A percentile compares a stretch with the other conserved stretches of the same genome.
Conservation (phyloP, 2,888 invertebrate genomes). For the Brachynemurus nebulosus region DNA sequence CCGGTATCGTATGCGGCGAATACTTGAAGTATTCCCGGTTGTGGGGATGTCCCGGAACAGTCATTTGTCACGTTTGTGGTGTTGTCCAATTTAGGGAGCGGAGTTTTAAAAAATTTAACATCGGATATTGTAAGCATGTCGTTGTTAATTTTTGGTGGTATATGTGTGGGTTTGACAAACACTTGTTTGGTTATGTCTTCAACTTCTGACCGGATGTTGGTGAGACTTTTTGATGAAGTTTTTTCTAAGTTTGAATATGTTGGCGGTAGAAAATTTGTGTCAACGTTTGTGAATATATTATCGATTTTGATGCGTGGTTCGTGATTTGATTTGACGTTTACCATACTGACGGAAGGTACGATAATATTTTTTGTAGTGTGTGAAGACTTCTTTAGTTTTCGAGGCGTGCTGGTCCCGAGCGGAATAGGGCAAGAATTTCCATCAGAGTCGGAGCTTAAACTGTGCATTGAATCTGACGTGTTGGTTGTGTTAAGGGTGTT, state of each 20-base stretch:
- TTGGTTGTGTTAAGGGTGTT: conserved; percentile 42
- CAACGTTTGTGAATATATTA: background rate
- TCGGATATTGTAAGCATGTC: background rate
- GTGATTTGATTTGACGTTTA: conserved; percentile 38
- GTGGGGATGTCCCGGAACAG: conserved; percentile 17
- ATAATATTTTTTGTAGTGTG: conserved; percentile 38
- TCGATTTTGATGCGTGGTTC: conserved; percentile 24
- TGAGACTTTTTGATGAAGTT: conserved; percentile 30
- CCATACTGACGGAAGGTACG: conserved; percentile 45
- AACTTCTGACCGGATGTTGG: conserved; percentile 26
- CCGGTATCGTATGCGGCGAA: conserved; percentile 95
- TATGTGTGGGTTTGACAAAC: conserved; percentile 20
- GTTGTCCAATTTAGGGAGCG: conserved; percentile 17
- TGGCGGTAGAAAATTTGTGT: background rate
- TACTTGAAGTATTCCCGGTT: conserved; percentile 43
- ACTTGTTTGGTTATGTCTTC: conserved; percentile 15
- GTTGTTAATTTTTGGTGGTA: conserved; percentile 18
- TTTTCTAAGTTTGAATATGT: conserved; percentile 24
- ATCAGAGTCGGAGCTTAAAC: conserved; percentile 51
- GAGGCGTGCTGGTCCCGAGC: conserved; percentile 36
- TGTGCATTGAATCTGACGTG: conserved; percentile 50
- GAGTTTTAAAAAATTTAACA: conserved; percentile 22
- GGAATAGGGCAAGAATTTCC: conserved; percentile 39
- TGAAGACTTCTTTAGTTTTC: conserved; percentile 21
- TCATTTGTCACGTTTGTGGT: conserved; percentile 23